Percentiles rank a stretch among this genome's conserved stretches.
These are phyloP conservation scores for Hydrophis major DNA, from an alignment of 2,797 vertebrate genomes.

Conservation along the genomic window DNA sequence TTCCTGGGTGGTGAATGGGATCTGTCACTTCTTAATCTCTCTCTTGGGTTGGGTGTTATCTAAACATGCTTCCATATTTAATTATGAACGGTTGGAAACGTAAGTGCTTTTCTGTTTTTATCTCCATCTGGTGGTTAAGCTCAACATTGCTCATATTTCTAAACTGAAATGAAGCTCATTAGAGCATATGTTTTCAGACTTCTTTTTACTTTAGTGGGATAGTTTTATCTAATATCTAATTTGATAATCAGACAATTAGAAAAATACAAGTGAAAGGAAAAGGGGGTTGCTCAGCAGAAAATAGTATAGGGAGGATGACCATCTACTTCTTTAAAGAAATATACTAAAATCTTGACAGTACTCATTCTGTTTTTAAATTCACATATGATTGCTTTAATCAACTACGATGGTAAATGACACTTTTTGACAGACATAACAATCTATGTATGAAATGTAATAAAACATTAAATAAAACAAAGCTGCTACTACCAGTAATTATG, in stretches of 20 bases:
- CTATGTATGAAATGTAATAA: background rate
- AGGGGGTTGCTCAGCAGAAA: background rate
- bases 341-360: background rate
- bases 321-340: background rate
- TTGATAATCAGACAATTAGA: background rate
- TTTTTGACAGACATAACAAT: background rate
- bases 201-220: background rate
- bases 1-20: background rate
- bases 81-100: background rate
- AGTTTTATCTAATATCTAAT: background rate
- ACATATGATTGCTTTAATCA: background rate
- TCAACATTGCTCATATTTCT: background rate
- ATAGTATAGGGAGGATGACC: background rate
- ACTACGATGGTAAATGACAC: background rate
- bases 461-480: background rate
- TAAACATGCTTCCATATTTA: background rate
- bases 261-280: background rate
- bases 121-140: background rate
- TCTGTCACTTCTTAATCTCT: background rate
- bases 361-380: background rate
- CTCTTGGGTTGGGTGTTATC: background rate
- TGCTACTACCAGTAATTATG: background rate
- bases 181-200: background rate
- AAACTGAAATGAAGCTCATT: background rate
- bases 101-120: background rate